These are phyloP conservation scores for Pterophyllum scalare DNA, from an alignment of 2,113 vertebrate species.

Conservation along the genomic window DNA sequence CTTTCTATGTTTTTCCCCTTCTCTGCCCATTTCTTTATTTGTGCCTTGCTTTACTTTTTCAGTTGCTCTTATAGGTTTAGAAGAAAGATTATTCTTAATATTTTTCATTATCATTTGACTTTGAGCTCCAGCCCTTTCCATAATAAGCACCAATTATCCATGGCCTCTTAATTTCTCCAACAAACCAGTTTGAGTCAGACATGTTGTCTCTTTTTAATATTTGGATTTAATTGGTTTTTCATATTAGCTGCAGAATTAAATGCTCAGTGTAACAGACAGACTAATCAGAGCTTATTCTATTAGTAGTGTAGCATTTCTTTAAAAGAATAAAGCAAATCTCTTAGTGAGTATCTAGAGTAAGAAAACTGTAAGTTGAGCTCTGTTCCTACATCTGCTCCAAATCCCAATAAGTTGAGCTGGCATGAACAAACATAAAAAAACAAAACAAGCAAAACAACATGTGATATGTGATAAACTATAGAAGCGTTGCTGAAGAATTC, in stretches of 20 bases:
- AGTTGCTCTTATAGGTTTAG: neutral
- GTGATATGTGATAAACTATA: neutral
- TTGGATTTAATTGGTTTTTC: conserved; percentile 12
- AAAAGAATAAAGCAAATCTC: too few relatives aligned
- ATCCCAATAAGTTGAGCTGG: neutral
- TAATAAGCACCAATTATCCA: neutral
- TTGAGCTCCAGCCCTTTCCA: neutral
- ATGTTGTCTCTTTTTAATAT: conserved; percentile 4
- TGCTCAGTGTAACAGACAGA: neutral
- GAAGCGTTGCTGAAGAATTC: neutral
- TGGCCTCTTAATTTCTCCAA: neutral
- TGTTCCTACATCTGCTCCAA: too few relatives aligned
- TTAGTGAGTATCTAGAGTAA: too few relatives aligned
- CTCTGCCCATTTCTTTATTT: neutral
- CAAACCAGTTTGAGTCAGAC: neutral
- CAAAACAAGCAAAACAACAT: neutral
- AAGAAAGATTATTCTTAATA: neutral
- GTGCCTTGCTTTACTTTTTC: neutral
- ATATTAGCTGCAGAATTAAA: neutral
- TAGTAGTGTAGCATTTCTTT: neutral
- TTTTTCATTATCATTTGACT: neutral
- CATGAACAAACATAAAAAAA: neutral
- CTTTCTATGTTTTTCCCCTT: neutral
- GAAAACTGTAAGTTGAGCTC: neutral
- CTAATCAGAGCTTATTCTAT: neutral